These are phyloP conservation scores for Chouioia cunea DNA, from an alignment of 2,888 invertebrate species.

Conservation along the genomic window DNA sequence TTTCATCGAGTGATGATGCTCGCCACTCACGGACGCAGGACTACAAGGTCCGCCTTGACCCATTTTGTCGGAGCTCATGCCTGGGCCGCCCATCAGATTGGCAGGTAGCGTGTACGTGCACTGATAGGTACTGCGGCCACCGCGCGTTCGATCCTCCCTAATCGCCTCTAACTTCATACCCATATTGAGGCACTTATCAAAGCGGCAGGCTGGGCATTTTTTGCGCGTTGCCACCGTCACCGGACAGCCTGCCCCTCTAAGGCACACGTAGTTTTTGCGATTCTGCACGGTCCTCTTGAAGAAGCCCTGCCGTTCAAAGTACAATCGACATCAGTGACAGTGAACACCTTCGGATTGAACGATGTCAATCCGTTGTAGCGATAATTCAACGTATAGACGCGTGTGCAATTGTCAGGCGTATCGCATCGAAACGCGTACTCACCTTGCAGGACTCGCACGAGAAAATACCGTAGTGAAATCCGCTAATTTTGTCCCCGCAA, in stretches of 20 bases:
- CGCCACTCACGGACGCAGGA: constrained; percentile 63
- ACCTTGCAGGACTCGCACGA: constrained; percentile 95
- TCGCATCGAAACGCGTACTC: no score
- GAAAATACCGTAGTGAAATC: constrained; percentile 98
- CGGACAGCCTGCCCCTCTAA: constrained; percentile 90
- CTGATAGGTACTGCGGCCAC: constrained; percentile 96
- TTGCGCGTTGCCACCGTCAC: constrained; percentile 94
- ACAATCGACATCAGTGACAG: no score
- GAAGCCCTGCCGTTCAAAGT: constrained; percentile 75
- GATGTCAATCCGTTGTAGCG: no score
- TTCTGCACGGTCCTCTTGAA: constrained; percentile 99
- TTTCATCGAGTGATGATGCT: constrained; percentile 63
- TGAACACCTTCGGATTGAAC: no score
- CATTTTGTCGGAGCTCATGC: constrained; percentile 67
- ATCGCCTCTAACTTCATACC: constrained; percentile 99
- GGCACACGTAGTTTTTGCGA: constrained; percentile 95
- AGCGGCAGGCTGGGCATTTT: constrained; percentile 97
- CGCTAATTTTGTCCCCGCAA: constrained; percentile 95
- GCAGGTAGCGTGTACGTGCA: constrained; percentile 91
- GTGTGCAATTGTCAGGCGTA: no score
- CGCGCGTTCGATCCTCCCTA: constrained; percentile 92
- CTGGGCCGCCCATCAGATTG: constrained; percentile 69
- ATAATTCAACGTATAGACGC: no score
- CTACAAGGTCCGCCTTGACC: constrained; percentile 62
- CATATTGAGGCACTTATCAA: constrained; percentile 94